Percentiles rank a stretch among this genome's conserved stretches.
These are phyloP conservation scores for Lutjanus argentimaculatus DNA, from an alignment of 2,797 vertebrate genomes.

Conservation along the genomic window DNA sequence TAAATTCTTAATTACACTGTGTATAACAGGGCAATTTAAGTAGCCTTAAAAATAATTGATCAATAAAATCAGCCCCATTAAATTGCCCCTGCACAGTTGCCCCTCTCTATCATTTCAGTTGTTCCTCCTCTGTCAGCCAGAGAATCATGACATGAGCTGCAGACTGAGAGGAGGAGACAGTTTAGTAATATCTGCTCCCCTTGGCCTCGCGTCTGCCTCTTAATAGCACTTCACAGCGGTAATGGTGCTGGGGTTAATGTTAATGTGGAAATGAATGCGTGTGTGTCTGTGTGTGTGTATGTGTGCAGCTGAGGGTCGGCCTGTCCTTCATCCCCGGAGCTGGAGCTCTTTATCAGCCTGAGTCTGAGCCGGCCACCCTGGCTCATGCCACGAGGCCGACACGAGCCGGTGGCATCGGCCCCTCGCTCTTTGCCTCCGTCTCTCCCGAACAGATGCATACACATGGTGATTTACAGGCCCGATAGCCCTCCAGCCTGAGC, in stretches of 20 bases:
- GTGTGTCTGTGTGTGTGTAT: conserved; percentile 43
- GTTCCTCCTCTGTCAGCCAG: conserved; percentile 35
- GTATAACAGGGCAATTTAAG: background rate
- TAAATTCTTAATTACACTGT: background rate
- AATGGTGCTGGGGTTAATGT: conserved; percentile 75
- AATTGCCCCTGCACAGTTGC: background rate
- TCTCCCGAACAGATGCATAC: conserved; percentile 25
- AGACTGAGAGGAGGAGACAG: conserved; percentile 56
- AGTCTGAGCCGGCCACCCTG: conserved; percentile 9
- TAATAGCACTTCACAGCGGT: conserved; percentile 74
- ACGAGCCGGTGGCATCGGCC: conserved; percentile 17
- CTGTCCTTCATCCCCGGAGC: conserved; percentile 70
- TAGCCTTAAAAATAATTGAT: conserved; percentile 18
- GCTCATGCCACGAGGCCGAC: conserved; percentile 26
- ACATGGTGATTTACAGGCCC: conserved; percentile 32
- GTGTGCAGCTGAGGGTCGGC: conserved; percentile 38
- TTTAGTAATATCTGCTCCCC: conserved; percentile 61
- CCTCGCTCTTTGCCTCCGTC: background rate
- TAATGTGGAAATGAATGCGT: conserved; percentile 59
- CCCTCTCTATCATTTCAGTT: conserved; percentile 28
- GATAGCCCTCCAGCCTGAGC: conserved; percentile 5
- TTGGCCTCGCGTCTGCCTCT: conserved; percentile 64
- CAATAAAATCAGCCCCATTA: conserved; percentile 20
- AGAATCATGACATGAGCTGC: conserved; percentile 31
- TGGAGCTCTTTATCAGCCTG: conserved; percentile 54